phyloP scores from a whole-genome alignment of 2,797 vertebrate species.

The Poeciliopsis turneri region DNA sequence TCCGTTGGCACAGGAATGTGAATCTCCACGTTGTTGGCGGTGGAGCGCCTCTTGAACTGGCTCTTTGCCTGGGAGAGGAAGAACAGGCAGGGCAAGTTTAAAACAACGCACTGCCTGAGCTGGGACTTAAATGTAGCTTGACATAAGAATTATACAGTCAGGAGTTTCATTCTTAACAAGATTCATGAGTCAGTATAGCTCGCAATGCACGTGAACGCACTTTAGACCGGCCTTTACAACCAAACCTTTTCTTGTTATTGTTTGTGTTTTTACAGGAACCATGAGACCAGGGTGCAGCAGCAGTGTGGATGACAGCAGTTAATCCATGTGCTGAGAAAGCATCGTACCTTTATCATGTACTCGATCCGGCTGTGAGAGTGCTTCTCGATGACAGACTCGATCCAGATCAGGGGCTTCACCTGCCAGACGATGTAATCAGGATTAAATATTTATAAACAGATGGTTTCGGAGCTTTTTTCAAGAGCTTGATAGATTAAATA shows the following conservation, averaged over 20 bases:
- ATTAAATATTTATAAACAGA: background rate
- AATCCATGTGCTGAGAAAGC: background rate
- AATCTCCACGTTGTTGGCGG: slow-evolving; percentile 99
- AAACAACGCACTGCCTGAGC: background rate
- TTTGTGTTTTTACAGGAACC: background rate
- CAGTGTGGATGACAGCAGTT: background rate
- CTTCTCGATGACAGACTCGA: slow-evolving; percentile 99
- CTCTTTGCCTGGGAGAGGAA: slow-evolving; percentile 88
- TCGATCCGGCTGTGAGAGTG: slow-evolving; percentile 99
- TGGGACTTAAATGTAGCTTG: background rate
- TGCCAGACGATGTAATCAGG: slow-evolving; percentile 51
- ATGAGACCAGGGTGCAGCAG: background rate
- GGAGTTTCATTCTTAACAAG: background rate
- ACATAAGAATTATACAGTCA: background rate
- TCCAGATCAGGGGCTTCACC: slow-evolving; percentile 99
- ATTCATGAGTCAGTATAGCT: background rate
- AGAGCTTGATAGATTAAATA: background rate
- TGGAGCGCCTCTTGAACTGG: slow-evolving; percentile 97
- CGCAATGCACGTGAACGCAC: background rate
- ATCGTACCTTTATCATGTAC: slow-evolving; percentile 97
- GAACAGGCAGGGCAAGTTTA: slow-evolving; percentile 47
- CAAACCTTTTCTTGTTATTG: slow-evolving; percentile 7
- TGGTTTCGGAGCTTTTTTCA: background rate
- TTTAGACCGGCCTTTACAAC: background rate
- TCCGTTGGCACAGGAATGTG: slow-evolving; percentile 99